Evolutionary conservation across 2,113 vertebrate species (phyloP).

Genomic region (Etheostoma spectabile): DNA sequence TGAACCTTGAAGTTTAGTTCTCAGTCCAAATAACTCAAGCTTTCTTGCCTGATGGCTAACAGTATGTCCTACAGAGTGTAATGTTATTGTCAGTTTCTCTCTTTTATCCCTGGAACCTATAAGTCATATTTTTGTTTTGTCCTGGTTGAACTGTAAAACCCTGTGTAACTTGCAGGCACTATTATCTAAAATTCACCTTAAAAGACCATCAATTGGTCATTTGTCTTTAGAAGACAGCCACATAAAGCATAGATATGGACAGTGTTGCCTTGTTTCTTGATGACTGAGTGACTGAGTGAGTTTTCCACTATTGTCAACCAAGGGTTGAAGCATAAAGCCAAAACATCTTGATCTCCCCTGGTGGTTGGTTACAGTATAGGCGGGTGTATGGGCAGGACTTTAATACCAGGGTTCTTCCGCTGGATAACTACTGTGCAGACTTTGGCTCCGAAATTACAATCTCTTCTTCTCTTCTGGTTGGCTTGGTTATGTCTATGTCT

Average conservation of each 20-base stretch:
- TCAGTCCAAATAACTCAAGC: conserved; percentile 1
- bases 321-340: no score
- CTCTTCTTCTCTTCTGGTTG: no score
- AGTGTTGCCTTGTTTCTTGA: not conserved
- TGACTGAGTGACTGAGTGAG: no score
- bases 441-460: no score
- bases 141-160: not conserved
- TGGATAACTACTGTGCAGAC: no score
- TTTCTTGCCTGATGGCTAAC: not conserved
- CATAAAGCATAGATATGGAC: not conserved
- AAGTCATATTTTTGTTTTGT: not conserved
- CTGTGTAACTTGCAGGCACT: not conserved
- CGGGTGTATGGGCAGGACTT: no score
- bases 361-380: no score
- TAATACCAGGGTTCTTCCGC: no score
- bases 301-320: no score
- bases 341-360: no score
- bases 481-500: not conserved
- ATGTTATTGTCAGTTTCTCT: not conserved
- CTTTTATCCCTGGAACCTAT: not conserved
- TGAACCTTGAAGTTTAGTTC: not conserved
- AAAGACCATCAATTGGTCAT: not conserved
- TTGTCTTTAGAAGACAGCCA: not conserved
- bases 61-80: not conserved
- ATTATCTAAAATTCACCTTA: not conserved